Percentiles rank a stretch among this genome's conserved stretches.
phyloP scores from a whole-genome alignment of 2,797 vertebrate genomes.

The Emys orbicularis region DNA sequence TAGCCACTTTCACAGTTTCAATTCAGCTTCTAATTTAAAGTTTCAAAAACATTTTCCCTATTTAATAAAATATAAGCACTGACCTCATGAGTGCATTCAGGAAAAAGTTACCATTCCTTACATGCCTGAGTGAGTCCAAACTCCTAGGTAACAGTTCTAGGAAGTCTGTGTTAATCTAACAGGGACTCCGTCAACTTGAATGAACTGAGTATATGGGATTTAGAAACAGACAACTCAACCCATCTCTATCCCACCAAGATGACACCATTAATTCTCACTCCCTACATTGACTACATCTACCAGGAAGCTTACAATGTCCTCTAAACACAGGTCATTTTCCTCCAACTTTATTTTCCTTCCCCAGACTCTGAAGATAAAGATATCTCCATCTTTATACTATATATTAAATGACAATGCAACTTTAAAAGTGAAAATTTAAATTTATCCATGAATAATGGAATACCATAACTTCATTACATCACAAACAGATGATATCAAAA shows the following conservation, averaged over 20 bases:
- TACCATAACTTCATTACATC: neutral
- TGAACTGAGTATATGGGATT: neutral
- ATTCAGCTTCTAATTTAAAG: neutral
- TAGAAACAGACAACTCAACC: neutral
- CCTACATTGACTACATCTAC: neutral
- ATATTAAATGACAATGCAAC: constrained; percentile 7
- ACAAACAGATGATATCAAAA: constrained; percentile 13
- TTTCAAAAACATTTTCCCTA: neutral
- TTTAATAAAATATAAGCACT: neutral
- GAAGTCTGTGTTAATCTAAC: neutral
- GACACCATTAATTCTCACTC: neutral
- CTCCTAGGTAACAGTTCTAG: neutral
- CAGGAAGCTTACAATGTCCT: neutral
- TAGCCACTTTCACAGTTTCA: neutral
- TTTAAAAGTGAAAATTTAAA: neutral
- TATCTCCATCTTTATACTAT: neutral
- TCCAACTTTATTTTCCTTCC: neutral
- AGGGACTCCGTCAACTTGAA: neutral
- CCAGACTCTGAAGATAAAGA: neutral
- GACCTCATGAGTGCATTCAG: neutral
- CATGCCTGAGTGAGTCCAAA: neutral
- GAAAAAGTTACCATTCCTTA: neutral
- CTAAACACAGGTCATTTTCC: neutral
- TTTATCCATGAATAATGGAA: neutral
- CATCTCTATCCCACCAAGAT: neutral